These are phyloP conservation scores for Fissipunctia ypsillon DNA, from an alignment of 2,888 invertebrate genomes.

Conservation along the genomic window DNA sequence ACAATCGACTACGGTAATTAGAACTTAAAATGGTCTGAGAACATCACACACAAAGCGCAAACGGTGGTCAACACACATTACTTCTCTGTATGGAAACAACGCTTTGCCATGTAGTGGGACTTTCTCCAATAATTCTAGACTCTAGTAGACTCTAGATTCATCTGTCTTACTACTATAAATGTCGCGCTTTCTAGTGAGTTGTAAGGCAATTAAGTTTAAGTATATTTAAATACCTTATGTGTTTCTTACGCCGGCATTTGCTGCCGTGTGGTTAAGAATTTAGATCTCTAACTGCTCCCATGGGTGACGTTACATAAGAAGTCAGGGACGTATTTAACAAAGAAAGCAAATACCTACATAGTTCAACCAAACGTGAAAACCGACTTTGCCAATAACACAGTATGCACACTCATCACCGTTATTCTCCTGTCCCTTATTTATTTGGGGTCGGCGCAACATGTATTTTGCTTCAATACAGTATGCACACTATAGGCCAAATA, in stretches of 20 bases:
- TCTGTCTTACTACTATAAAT: slow-evolving; percentile 22
- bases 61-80: too few species aligned
- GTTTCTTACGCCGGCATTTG: slow-evolving; percentile 16
- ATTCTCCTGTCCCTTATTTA: too few species aligned
- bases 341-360: not conserved
- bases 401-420: not conserved
- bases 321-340: not conserved
- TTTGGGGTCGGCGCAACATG: too few species aligned
- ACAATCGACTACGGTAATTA: too few species aligned
- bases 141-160: slow-evolving; percentile 8
- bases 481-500: not conserved
- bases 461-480: not conserved
- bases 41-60: too few species aligned
- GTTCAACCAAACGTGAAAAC: not conserved
- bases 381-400: not conserved
- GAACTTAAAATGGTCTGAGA: too few species aligned
- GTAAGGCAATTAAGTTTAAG: slow-evolving; percentile 39
- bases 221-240: slow-evolving; percentile 44
- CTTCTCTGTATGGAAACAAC: too few species aligned
- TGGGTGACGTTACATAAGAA: slow-evolving; percentile 14
- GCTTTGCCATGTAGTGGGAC: too few species aligned
- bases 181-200: slow-evolving; percentile 41
- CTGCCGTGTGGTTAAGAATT: slow-evolving; percentile 38
- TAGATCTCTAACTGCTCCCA: slow-evolving; percentile 23
- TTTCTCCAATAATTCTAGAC: not conserved